phyloP scores from a whole-genome alignment of 2,797 vertebrate species.

The Notolabrus celidotus region DNA sequence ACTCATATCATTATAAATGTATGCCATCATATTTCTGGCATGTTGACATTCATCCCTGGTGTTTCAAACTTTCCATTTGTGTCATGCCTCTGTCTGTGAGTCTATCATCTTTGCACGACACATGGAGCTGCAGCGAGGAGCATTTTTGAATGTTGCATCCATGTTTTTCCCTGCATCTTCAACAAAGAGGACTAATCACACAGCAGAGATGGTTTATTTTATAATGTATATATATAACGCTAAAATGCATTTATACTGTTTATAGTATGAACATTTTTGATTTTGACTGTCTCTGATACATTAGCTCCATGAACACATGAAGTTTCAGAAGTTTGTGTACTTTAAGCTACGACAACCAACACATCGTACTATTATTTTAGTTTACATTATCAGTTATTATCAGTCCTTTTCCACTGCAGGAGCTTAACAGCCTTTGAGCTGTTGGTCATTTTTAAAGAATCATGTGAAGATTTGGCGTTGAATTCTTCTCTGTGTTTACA shows the following conservation, averaged over 20 bases:
- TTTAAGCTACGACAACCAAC: too few relatives aligned
- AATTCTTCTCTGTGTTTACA: too few relatives aligned
- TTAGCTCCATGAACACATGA: too few relatives aligned
- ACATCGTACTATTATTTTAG: too few relatives aligned
- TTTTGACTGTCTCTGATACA: too few relatives aligned
- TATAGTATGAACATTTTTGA: too few relatives aligned
- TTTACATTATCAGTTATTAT: too few relatives aligned
- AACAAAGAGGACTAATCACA: not conserved
- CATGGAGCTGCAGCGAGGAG: constrained; percentile 24
- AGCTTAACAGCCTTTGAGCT: not conserved
- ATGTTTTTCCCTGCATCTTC: constrained; percentile 32
- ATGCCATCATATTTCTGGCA: constrained; percentile 39
- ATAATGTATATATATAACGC: too few relatives aligned
- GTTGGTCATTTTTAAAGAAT: too few relatives aligned
- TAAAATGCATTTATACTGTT: too few relatives aligned
- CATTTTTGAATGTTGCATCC: constrained; percentile 22
- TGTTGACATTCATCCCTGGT: constrained; percentile 22
- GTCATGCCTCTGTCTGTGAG: constrained; percentile 23
- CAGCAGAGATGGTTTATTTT: not conserved
- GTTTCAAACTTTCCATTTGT: constrained; percentile 30
- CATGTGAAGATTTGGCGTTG: too few relatives aligned
- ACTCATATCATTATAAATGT: not conserved
- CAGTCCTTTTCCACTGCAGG: not conserved
- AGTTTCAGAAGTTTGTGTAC: too few relatives aligned
- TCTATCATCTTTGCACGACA: constrained; percentile 60